phyloP scores from a whole-genome alignment of 2,888 invertebrate species.

The Lasioglossum lativentre region DNA sequence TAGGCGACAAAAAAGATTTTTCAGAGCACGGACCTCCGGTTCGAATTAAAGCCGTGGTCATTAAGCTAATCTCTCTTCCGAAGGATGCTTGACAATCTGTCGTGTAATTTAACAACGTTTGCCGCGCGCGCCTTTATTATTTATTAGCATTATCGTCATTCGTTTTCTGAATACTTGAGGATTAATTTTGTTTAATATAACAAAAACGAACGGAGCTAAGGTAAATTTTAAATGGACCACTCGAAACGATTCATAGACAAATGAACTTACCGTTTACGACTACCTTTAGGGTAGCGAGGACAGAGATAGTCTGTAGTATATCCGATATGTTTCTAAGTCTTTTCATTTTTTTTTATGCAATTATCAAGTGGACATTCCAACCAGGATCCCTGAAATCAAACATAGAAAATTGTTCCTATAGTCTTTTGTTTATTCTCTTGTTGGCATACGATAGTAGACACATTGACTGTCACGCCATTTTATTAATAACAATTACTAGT shows the following conservation, averaged over 20 bases:
- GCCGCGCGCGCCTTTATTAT: background rate
- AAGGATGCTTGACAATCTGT: background rate
- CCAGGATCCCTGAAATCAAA: conserved; percentile 65
- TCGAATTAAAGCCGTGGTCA: background rate
- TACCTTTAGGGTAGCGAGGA: conserved; percentile 93
- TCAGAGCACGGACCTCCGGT: conserved; percentile 8
- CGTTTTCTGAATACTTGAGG: background rate
- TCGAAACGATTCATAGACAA: no score
- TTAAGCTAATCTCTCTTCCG: background rate
- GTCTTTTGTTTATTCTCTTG: no score
- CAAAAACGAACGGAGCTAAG: background rate
- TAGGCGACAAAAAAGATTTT: conserved; percentile 33
- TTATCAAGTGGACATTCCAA: conserved; percentile 81
- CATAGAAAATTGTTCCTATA: background rate
- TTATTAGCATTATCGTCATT: background rate
- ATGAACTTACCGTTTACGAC: conserved; percentile 90
- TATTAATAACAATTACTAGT: no score
- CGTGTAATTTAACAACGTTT: background rate
- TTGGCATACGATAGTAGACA: no score
- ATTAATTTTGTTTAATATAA: background rate
- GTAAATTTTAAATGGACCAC: no score
- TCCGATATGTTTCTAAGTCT: conserved; percentile 86
- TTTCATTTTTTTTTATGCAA: conserved; percentile 86
- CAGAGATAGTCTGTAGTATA: conserved; percentile 94
- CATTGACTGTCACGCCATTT: no score